These are phyloP conservation scores for Tortricodes alternella DNA, from an alignment of 2,888 invertebrate genomes.

Conservation along the genomic window DNA sequence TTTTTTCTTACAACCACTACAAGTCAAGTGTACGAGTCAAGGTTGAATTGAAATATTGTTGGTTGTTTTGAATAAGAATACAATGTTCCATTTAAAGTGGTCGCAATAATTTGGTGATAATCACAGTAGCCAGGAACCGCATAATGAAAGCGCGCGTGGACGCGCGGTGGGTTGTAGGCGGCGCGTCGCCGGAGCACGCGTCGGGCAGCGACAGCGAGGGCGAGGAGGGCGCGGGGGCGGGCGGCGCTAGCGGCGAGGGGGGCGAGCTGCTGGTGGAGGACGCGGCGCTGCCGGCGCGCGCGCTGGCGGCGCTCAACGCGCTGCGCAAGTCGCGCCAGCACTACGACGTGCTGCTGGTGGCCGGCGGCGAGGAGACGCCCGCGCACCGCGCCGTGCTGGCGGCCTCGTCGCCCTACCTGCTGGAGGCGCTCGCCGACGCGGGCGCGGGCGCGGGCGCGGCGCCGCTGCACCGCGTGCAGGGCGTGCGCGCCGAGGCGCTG, in stretches of 20 bases:
- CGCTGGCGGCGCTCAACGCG: constrained; percentile 87
- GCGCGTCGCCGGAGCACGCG: constrained; percentile 20
- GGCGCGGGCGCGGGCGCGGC: constrained; percentile 41
- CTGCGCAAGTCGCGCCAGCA: constrained; percentile 92
- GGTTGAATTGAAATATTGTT: no score
- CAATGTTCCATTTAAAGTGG: no score
- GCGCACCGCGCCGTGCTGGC: constrained; percentile 93
- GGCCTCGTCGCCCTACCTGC: constrained; percentile 89
- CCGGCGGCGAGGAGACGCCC: constrained; percentile 79
- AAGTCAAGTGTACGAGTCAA: no score
- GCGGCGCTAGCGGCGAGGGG: constrained; percentile 51
- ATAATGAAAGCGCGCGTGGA: no score
- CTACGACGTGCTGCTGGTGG: constrained; percentile 92
- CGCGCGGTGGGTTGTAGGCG: constrained; percentile 9
- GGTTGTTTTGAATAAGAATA: no score
- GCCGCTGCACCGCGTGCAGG: constrained; percentile 47
- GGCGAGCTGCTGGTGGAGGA: constrained; percentile 81
- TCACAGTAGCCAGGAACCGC: no score
- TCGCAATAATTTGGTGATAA: no score
- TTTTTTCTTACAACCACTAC: no score
- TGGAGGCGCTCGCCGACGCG: constrained; percentile 88
- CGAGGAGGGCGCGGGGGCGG: constrained; percentile 37
- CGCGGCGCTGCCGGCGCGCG: constrained; percentile 82
- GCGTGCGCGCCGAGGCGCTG: constrained; percentile 82
- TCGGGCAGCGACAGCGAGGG: constrained; percentile 23